A percentile compares a stretch with the other conserved stretches of the same genome.
Conservation (phyloP, 2,888 invertebrate genomes). For the Quadriops clusia region DNA sequence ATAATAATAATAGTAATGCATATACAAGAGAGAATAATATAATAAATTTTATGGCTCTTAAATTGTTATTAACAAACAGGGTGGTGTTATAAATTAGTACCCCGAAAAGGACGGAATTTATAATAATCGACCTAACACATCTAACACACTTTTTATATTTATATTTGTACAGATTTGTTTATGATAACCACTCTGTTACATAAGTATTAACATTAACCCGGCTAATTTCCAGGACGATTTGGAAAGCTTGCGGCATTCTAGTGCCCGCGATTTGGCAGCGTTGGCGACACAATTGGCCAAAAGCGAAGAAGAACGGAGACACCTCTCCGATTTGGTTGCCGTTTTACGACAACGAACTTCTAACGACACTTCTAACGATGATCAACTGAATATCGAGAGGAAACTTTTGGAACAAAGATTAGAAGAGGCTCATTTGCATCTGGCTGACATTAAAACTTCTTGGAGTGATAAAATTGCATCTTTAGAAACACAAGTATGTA, state of each 20-base stretch:
- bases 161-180: too few relatives aligned
- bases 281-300: constrained; percentile 58
- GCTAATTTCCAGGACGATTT: constrained; percentile 55
- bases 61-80: too few relatives aligned
- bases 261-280: constrained; percentile 58
- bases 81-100: too few relatives aligned
- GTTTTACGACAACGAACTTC: constrained; percentile 41
- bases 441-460: constrained; percentile 80
- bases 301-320: constrained; percentile 62
- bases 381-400: constrained; percentile 47
- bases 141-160: too few relatives aligned
- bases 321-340: constrained; percentile 51
- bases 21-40: too few relatives aligned
- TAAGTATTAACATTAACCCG: not conserved
- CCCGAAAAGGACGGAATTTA: too few relatives aligned
- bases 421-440: constrained; percentile 74
- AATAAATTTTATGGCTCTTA: too few relatives aligned
- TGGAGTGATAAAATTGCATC: constrained; percentile 87
- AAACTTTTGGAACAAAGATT: constrained; percentile 62
- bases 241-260: constrained; percentile 61
- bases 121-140: too few relatives aligned
- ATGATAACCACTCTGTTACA: not conserved
- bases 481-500: constrained; percentile 71
- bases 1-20: too few relatives aligned
- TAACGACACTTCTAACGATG: constrained; percentile 40